A percentile compares a stretch with the other conserved stretches of the same genome.
Evolutionary conservation across 2,797 vertebrate genomes (phyloP).

Genomic region (Falco concolor): DNA sequence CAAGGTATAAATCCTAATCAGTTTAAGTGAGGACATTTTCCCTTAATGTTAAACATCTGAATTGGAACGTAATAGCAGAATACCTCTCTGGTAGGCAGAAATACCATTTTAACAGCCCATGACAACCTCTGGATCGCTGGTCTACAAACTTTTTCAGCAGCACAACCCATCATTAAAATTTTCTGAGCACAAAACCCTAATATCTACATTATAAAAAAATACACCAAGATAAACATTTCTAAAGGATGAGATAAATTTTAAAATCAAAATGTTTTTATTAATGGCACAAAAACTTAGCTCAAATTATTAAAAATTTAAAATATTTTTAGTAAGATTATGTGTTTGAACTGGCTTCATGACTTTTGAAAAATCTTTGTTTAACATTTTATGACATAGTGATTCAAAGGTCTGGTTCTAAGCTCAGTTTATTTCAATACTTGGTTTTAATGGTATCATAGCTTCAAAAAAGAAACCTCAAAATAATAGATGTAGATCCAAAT

Average conservation of each 20-base stretch:
- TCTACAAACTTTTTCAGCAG: neutral
- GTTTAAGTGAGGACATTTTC: neutral
- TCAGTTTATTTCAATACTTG: neutral
- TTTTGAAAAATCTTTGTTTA: neutral
- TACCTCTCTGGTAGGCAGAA: neutral
- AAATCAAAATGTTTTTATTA: neutral
- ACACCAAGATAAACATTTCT: neutral
- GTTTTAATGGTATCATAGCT: neutral
- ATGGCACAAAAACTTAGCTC: neutral
- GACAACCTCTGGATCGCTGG: neutral
- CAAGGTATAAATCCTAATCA: neutral
- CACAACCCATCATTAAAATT: neutral
- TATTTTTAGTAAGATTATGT: neutral
- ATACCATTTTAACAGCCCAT: neutral
- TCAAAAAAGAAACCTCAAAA: neutral
- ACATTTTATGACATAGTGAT: neutral
- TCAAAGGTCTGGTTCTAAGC: neutral
- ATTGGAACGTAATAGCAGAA: neutral
- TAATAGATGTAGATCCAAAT: neutral
- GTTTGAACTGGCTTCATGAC: neutral
- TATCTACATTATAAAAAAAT: neutral
- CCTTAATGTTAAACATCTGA: neutral
- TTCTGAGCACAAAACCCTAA: neutral
- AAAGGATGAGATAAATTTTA: neutral
- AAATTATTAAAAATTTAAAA: neutral